A percentile compares a stretch with the other conserved stretches of the same genome.
phyloP scores from a whole-genome alignment of 2,888 invertebrate species.

The Tinea pellionella region DNA sequence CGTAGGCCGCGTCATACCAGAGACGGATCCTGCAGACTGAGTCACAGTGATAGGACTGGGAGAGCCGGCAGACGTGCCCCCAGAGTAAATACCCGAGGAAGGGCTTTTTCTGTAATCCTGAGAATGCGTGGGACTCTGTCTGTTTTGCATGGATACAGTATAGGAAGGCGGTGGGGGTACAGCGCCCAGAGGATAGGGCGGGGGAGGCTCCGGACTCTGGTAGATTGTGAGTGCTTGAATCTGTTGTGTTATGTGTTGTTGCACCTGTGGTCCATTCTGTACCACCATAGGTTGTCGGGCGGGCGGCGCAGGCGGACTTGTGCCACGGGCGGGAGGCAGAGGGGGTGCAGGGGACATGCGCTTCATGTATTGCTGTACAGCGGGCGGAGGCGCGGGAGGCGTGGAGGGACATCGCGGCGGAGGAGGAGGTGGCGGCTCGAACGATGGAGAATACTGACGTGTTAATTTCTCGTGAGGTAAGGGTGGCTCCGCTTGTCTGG shows the following conservation, averaged over 20 bases:
- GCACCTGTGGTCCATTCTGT: constrained; percentile 83
- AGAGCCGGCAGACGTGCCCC: constrained; percentile 84
- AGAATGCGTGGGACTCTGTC: constrained; percentile 87
- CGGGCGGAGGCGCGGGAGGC: constrained; percentile 75
- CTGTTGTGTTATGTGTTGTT: constrained; percentile 89
- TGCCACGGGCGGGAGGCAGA: constrained; percentile 74
- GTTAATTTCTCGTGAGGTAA: constrained; percentile 69
- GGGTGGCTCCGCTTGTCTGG: constrained; percentile 74
- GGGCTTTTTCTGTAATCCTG: constrained; percentile 88
- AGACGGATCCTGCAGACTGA: constrained; percentile 70
- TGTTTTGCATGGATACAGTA: constrained; percentile 85
- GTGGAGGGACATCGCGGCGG: constrained; percentile 81
- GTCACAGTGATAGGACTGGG: constrained; percentile 85
- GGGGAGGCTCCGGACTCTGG: constrained; percentile 76
- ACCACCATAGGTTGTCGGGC: constrained; percentile 83
- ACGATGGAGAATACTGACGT: constrained; percentile 79
- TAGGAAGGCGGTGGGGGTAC: constrained; percentile 86
- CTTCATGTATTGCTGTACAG: constrained; percentile 66
- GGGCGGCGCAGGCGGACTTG: constrained; percentile 74
- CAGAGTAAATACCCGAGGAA: constrained; percentile 87
- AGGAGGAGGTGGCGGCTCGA: constrained; percentile 76
- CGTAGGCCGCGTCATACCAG: constrained; percentile 80
- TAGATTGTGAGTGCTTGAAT: constrained; percentile 88
- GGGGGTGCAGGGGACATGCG: constrained; percentile 75
- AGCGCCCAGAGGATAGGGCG: constrained; percentile 74